These are phyloP conservation scores for Tenthredo notha DNA, from an alignment of 2,888 invertebrate genomes.

Conservation along the genomic window DNA sequence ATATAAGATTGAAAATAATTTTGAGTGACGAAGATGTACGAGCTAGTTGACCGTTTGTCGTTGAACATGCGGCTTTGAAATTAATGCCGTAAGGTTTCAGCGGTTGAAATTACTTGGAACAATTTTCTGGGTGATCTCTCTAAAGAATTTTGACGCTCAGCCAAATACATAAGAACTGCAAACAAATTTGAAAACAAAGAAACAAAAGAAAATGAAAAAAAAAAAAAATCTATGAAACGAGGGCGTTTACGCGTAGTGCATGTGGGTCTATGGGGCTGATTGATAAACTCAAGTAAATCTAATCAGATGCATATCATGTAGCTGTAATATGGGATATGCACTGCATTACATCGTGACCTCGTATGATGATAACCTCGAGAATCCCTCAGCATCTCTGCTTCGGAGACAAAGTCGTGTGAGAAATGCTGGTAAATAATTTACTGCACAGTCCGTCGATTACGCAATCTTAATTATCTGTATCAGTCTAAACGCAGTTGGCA, in stretches of 20 bases:
- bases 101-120: not conserved
- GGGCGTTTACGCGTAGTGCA: not conserved
- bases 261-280: not conserved
- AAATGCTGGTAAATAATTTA: not conserved
- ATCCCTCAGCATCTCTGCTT: not conserved
- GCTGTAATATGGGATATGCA: not conserved
- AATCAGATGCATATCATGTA: not conserved
- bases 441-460: conserved; percentile 12
- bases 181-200: not conserved
- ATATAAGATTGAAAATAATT: not conserved
- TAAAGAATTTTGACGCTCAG: not conserved
- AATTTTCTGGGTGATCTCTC: not conserved
- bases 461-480: conserved; percentile 13
- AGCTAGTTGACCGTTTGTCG: not conserved
- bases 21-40: conserved; percentile 28
- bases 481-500: conserved; percentile 40
- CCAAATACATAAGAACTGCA: not conserved
- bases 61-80: conserved; percentile 7
- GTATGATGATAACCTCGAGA: not conserved
- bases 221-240: not conserved
- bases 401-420: not conserved
- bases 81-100: not conserved
- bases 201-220: not conserved
- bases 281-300: not conserved
- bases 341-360: not conserved